Conservation (phyloP, 2,797 vertebrate genomes). For the Danio tinwini region DNA sequence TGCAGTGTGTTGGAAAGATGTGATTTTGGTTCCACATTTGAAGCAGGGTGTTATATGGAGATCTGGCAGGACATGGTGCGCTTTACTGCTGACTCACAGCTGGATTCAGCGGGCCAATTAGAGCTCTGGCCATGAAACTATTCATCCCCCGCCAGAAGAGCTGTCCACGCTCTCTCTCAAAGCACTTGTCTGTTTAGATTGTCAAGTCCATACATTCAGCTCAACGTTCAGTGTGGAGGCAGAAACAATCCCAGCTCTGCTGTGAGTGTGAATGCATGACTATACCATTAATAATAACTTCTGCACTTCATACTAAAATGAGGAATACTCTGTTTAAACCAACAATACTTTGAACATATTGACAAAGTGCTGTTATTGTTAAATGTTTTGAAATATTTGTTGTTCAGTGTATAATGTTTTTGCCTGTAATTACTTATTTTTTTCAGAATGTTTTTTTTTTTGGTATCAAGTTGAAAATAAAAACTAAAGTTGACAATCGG, state of each 20-base stretch:
- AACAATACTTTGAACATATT: background rate
- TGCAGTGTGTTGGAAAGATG: background rate
- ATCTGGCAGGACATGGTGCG: conserved; percentile 54
- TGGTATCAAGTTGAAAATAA: background rate
- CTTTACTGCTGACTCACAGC: conserved; percentile 51
- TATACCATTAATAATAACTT: conserved; percentile 14
- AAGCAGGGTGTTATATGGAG: conserved; percentile 59
- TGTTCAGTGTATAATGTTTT: background rate
- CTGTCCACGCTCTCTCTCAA: conserved; percentile 48
- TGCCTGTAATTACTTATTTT: too few relatives aligned
- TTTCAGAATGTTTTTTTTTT: background rate
- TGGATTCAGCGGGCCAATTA: conserved; percentile 56
- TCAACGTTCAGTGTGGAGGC: conserved; percentile 37
- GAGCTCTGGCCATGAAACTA: conserved; percentile 49
- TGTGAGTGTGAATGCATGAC: background rate
- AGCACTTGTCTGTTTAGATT: conserved; percentile 60
- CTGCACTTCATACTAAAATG: conserved; percentile 11
- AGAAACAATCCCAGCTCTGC: conserved; percentile 28
- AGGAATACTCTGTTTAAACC: background rate
- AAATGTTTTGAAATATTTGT: background rate
- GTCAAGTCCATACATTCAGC: conserved; percentile 53
- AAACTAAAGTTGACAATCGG: background rate
- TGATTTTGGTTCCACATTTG: conserved; percentile 20
- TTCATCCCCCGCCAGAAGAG: conserved; percentile 53
- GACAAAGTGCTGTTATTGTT: background rate